These are phyloP conservation scores for Subanguina moxae DNA, from an alignment of 1,140 invertebrate genomes.

Conservation along the genomic window DNA sequence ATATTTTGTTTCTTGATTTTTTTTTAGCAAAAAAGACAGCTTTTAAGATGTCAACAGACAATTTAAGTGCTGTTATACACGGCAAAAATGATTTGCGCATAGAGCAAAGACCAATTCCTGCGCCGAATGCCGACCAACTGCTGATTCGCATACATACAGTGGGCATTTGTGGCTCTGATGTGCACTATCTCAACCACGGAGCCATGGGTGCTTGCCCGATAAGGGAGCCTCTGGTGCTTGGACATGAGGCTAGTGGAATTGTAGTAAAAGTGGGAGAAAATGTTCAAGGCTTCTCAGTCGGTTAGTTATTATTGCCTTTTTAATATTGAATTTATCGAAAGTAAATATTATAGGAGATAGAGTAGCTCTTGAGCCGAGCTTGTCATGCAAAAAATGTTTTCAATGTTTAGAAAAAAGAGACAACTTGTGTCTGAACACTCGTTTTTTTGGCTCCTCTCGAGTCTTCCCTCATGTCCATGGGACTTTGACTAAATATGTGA, in stretches of 20 bases:
- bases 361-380: neutral
- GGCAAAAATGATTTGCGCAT: conserved; percentile 8
- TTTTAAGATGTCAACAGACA: neutral
- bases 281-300: neutral
- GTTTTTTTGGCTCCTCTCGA: no score
- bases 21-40: no score
- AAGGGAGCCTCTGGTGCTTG: neutral
- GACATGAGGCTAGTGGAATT: conserved; percentile 6
- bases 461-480: neutral
- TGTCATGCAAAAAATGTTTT: neutral
- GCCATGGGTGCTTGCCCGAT: neutral
- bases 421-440: neutral
- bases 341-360: neutral
- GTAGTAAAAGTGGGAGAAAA: neutral
- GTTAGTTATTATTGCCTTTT: neutral
- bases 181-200: neutral
- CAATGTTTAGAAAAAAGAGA: neutral
- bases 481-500: neutral
- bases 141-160: neutral
- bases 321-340: neutral
- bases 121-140: neutral
- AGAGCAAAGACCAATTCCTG: neutral
- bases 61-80: neutral
- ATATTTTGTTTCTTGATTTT: no score
- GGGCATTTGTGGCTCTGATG: conserved; percentile 5